Conservation (phyloP, 2,797 vertebrate genomes). For the Scarus forsteni region DNA sequence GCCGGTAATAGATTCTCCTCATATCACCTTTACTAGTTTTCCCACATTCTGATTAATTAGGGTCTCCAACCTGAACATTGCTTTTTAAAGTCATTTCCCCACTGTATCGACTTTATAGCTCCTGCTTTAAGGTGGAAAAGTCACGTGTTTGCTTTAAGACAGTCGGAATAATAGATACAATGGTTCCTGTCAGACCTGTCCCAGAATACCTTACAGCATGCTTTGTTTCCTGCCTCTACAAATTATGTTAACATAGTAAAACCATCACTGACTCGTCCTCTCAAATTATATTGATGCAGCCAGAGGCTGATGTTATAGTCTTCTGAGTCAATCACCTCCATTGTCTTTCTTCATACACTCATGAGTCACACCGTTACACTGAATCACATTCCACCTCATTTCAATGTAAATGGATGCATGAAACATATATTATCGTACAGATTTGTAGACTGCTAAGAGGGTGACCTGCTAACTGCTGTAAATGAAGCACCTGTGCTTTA, state of each 20-base stretch:
- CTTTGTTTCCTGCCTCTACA: not conserved
- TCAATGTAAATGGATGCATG: not conserved
- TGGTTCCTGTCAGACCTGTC: not conserved
- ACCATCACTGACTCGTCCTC: not conserved
- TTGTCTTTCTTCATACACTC: not conserved
- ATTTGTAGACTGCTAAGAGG: no score
- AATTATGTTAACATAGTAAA: not conserved
- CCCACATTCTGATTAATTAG: no score
- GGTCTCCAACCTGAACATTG: no score
- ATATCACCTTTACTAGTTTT: no score
- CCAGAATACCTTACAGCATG: not conserved
- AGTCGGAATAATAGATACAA: no score
- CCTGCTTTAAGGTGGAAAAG: no score
- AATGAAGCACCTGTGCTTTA: not conserved
- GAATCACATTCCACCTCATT: not conserved
- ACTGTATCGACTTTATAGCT: no score
- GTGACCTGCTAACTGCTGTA: not conserved
- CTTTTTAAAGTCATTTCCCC: no score
- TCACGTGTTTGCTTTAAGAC: no score
- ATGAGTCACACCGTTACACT: not conserved
- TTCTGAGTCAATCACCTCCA: not conserved
- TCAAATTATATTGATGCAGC: not conserved
- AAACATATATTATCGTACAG: not conserved
- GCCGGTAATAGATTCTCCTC: no score
- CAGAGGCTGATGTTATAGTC: not conserved